A percentile compares a stretch with the other conserved stretches of the same genome.
Conservation (phyloP, 2,888 invertebrate species). For the Acanthosoma haemorrhoidale region DNA sequence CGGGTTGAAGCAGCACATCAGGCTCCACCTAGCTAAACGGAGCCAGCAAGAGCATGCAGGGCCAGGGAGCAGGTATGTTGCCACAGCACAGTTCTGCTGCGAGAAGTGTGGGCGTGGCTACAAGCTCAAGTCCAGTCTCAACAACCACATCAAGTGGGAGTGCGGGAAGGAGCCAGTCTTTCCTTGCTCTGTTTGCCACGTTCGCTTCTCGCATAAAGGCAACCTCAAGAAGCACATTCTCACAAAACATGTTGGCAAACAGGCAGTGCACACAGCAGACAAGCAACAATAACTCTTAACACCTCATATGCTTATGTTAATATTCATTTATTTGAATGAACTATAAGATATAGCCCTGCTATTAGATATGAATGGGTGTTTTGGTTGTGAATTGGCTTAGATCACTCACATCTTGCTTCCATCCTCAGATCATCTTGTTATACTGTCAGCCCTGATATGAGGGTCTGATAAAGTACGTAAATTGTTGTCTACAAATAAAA, state of each 20-base stretch:
- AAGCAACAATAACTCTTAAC: too few relatives aligned
- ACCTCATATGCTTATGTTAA: too few relatives aligned
- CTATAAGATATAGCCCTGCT: too few relatives aligned
- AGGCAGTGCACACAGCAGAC: too few relatives aligned
- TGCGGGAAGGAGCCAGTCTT: slow-evolving; percentile 77
- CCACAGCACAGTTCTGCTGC: neutral
- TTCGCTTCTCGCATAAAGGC: slow-evolving; percentile 67
- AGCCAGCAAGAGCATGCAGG: neutral
- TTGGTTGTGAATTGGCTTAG: too few relatives aligned
- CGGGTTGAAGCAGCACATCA: slow-evolving; percentile 23
- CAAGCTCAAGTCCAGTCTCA: slow-evolving; percentile 74
- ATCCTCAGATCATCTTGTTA: too few relatives aligned
- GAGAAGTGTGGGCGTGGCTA: slow-evolving; percentile 67
- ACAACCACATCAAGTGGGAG: slow-evolving; percentile 77
- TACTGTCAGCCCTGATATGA: too few relatives aligned
- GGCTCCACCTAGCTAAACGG: neutral
- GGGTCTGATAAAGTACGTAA: too few relatives aligned
- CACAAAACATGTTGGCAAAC: slow-evolving; percentile 12
- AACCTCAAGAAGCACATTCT: slow-evolving; percentile 27
- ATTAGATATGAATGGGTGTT: too few relatives aligned
- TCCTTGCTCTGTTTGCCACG: slow-evolving; percentile 71
- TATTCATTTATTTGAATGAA: too few relatives aligned
- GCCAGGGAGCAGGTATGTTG: neutral
- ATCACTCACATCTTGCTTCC: too few relatives aligned
- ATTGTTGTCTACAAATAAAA: too few relatives aligned